These are phyloP conservation scores for Leiothrix lutea DNA, from an alignment of 2,113 vertebrate species.

Conservation along the genomic window DNA sequence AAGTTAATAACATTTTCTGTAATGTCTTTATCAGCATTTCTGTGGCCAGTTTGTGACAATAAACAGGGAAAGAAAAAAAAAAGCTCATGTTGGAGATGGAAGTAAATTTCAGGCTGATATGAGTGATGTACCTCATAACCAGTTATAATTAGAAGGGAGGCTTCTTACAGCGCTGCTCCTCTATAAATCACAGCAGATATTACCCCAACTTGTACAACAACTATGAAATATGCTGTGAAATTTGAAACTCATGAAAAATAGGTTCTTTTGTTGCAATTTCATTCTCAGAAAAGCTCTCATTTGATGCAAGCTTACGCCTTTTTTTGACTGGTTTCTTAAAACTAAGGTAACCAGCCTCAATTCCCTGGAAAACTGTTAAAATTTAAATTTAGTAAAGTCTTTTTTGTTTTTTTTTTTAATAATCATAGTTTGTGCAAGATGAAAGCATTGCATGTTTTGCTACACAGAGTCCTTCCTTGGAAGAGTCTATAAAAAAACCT, in stretches of 20 bases:
- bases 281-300: background rate
- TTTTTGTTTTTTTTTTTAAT: background rate
- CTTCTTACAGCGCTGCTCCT: conserved; percentile 18
- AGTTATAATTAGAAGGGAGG: conserved; percentile 65
- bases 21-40: conserved; percentile 57
- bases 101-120: conserved; percentile 53
- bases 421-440: background rate
- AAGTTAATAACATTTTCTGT: conserved; percentile 33
- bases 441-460: background rate
- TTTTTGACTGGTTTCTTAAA: background rate
- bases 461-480: background rate
- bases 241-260: conserved; percentile 32
- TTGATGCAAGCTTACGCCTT: background rate
- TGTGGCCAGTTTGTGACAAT: conserved; percentile 40
- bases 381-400: background rate
- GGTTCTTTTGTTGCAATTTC: conserved; percentile 14
- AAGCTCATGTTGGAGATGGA: background rate
- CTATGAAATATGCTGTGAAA: conserved; percentile 28
- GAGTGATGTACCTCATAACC: conserved; percentile 61
- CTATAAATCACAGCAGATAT: conserved; percentile 56
- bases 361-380: background rate
- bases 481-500: background rate
- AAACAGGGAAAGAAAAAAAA: conserved; percentile 12
- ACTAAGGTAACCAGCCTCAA: background rate
- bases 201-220: conserved; percentile 45